Base-by-base conservation (phyloP, 2,797 vertebrate species). In the Ctenochaetus hawaiiensis region DNA sequence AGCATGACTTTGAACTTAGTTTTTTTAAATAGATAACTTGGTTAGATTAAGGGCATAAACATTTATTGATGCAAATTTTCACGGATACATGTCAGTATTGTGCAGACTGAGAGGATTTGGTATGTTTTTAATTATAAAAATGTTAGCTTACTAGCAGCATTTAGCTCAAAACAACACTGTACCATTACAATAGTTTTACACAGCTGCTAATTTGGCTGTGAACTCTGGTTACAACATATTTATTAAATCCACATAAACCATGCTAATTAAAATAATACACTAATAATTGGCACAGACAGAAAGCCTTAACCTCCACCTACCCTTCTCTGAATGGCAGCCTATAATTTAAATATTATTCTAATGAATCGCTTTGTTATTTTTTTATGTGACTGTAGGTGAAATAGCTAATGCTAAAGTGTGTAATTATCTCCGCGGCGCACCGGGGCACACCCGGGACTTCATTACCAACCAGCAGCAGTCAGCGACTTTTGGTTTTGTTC, bases 331-430 rank as follows among this genome's bases (percentile, higher is more conserved):
- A 41, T 43, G 23, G 22, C 59, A 41, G 39, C 39, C 39, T 41
- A 10, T 43, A 14, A 68, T 67, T 69, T 70, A 70, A 83, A 76
- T 57, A 26, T 44, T 67, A 66, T 75, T 65, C 22, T 57, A 86
- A 88, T 78, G 20, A 77, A 68, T 54, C 12, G 34, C 74, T 83
- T 75, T 80, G 57, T 41, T 41, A 9, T 41, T 70, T 83, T 77
- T 81, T 77, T 16, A 67, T 79, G 81, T 66, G 60, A 30, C 64
- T 71, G 12, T 16, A 5, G 47, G 66, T 61, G 77, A 75, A 84
- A 84, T 70, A 78, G 43, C 63, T 68, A 77, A 86, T 81, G 84
- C 16, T 44, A 68, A 68, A 47, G 69, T 53, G 56, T 66, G 0
- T 75, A 67, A 81, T 75, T 72, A 79, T 71, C 66, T 69, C 30